These are phyloP conservation scores for Parnassius glacialis DNA, from an alignment of 2,888 invertebrate species.

Conservation along the genomic window DNA sequence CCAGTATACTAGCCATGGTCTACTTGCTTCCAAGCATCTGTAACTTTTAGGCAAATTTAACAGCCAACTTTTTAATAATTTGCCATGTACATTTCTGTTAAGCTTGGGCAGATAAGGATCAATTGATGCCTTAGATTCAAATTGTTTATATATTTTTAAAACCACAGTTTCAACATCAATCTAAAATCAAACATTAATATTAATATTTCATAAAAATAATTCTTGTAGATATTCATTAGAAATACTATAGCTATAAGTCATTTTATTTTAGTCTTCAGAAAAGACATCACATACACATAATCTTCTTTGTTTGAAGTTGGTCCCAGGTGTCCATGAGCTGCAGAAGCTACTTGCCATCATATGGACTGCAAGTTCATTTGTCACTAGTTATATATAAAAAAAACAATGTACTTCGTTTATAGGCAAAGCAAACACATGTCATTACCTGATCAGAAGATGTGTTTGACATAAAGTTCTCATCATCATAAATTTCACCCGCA, in stretches of 20 bases:
- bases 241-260: too few relatives aligned
- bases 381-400: background rate
- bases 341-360: background rate
- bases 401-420: too few relatives aligned
- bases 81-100: slow-evolving; percentile 82
- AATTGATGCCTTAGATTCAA: slow-evolving; percentile 66
- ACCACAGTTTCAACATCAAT: slow-evolving; percentile 63
- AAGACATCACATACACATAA: background rate
- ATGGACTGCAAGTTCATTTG: background rate
- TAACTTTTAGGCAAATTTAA: slow-evolving; percentile 85
- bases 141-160: slow-evolving; percentile 60
- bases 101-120: slow-evolving; percentile 82
- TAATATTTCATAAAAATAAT: background rate
- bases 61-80: slow-evolving; percentile 85
- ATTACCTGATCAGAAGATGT: slow-evolving; percentile 68
- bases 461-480: slow-evolving; percentile 77
- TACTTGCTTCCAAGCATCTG: slow-evolving; percentile 94
- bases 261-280: too few relatives aligned
- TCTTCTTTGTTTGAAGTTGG: background rate
- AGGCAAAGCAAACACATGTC: background rate
- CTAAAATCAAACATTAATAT: slow-evolving; percentile 43
- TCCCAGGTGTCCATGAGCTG: background rate
- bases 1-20: slow-evolving; percentile 99
- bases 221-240: background rate
- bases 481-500: slow-evolving; percentile 72